Percentiles rank a stretch among this genome's conserved stretches.
phyloP scores from a whole-genome alignment of 2,113 vertebrate genomes.

The Cololabis saira region DNA sequence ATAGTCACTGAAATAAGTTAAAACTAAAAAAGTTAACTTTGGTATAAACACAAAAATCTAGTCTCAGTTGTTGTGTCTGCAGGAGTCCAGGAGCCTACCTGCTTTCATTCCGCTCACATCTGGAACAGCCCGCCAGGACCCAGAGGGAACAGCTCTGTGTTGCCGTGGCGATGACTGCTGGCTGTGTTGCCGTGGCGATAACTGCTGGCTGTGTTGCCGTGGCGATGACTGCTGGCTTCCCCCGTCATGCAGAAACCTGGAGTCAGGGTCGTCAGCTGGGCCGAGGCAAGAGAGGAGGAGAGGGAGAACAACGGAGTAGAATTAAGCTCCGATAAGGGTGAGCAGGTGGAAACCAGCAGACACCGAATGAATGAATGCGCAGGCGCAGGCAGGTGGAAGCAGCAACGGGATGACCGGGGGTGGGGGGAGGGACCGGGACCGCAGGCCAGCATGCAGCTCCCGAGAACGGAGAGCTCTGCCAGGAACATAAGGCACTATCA shows the following conservation, averaged over 20 bases:
- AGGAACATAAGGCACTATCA: too few relatives aligned
- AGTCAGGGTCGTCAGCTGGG: slow-evolving; percentile 66
- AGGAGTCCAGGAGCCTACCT: slow-evolving; percentile 11
- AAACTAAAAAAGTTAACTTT: too few relatives aligned
- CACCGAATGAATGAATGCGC: not conserved
- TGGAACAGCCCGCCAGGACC: slow-evolving; percentile 28
- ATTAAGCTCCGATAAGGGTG: not conserved
- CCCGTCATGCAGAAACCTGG: slow-evolving; percentile 34
- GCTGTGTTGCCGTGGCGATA: not conserved
- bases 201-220: not conserved
- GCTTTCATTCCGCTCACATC: slow-evolving; percentile 5
- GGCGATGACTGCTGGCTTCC: slow-evolving; percentile 9
- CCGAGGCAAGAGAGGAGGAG: slow-evolving; percentile 23
- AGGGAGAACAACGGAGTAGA: slow-evolving; percentile 35
- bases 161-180: slow-evolving; percentile 1
- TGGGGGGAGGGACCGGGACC: too few relatives aligned
- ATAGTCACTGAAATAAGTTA: too few relatives aligned
- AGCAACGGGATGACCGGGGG: too few relatives aligned
- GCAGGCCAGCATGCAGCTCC: too few relatives aligned
- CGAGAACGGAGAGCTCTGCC: too few relatives aligned
- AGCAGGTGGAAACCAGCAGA: not conserved
- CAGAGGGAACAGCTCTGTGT: slow-evolving; percentile 21
- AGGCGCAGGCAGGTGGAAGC: too few relatives aligned
- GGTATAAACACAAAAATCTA: too few relatives aligned
- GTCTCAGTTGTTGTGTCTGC: not conserved